Evolutionary conservation across 2,888 invertebrate species (phyloP).

Genomic region (Stenurella melanura): DNA sequence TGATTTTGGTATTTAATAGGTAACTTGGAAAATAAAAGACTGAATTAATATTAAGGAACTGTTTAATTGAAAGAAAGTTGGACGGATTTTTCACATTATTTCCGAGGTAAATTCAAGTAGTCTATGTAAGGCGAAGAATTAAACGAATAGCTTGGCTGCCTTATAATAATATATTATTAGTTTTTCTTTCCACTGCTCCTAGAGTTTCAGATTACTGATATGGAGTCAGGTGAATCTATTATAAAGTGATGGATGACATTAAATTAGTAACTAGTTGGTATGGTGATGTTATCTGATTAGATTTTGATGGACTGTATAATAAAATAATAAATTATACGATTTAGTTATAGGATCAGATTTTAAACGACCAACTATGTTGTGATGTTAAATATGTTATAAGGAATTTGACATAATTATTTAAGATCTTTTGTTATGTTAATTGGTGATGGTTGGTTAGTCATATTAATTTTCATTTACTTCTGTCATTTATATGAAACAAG

Average conservation of each 20-base stretch:
- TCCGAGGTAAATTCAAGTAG: slow-evolving; percentile 11
- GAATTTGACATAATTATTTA: slow-evolving; percentile 45
- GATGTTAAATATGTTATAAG: slow-evolving; percentile 42
- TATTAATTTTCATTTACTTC: neutral
- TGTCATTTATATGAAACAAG: too few relatives aligned
- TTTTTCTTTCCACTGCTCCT: slow-evolving; percentile 42
- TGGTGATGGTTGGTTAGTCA: neutral
- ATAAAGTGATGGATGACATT: slow-evolving; percentile 58
- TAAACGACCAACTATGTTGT: slow-evolving; percentile 36
- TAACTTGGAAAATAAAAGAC: too few relatives aligned
- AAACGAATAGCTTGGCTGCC: neutral
- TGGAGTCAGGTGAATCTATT: slow-evolving; percentile 53
- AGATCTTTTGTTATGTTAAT: slow-evolving; percentile 24
- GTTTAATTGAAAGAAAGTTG: too few relatives aligned
- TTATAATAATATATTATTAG: slow-evolving; percentile 49
- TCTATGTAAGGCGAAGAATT: neutral
- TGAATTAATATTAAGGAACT: too few relatives aligned
- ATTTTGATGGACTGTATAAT: slow-evolving; percentile 58
- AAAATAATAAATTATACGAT: slow-evolving; percentile 55
- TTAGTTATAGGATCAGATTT: slow-evolving; percentile 45
- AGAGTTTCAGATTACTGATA: slow-evolving; percentile 46
- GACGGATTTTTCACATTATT: neutral
- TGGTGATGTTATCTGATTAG: slow-evolving; percentile 56
- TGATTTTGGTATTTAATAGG: too few relatives aligned
- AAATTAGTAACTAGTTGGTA: slow-evolving; percentile 56